phyloP scores from a whole-genome alignment of 2,113 vertebrate genomes.

The Maccullochella peelii region DNA sequence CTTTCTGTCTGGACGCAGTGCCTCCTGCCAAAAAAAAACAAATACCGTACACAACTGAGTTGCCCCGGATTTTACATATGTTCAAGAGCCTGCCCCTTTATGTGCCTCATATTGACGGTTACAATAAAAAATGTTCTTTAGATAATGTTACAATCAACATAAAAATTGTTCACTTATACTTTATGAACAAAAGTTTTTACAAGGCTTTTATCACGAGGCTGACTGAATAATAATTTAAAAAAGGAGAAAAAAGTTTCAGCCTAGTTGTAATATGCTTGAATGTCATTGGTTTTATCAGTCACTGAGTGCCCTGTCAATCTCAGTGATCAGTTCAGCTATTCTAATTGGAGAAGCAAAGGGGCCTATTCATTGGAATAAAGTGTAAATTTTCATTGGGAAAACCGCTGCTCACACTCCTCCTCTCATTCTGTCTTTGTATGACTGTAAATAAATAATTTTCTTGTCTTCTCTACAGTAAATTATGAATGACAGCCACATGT shows the following conservation, averaged over 20 bases:
- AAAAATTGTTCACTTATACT: not conserved
- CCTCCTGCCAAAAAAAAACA: slow-evolving; percentile 85
- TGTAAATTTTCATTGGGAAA: not conserved
- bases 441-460: slow-evolving; percentile 8
- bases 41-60: not conserved
- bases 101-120: too few species aligned
- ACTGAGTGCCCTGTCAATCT: not conserved
- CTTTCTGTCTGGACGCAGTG: slow-evolving; percentile 94
- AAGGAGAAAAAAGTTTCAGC: not conserved
- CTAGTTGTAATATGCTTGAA: not conserved
- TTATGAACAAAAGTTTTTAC: not conserved
- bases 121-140: not conserved
- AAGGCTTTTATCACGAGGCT: not conserved
- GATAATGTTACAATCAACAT: not conserved
- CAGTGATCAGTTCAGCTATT: not conserved
- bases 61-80: not conserved
- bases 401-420: not conserved
- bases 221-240: not conserved
- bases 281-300: not conserved
- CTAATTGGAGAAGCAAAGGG: not conserved
- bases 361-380: not conserved
- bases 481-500: slow-evolving; percentile 23
- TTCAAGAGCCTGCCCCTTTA: too few species aligned
- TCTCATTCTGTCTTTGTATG: not conserved
- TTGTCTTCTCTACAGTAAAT: slow-evolving; percentile 14